Percentiles rank a stretch among this genome's conserved stretches.
phyloP scores from a whole-genome alignment of 2,888 invertebrate genomes.

The Synergus gifuensis region DNA sequence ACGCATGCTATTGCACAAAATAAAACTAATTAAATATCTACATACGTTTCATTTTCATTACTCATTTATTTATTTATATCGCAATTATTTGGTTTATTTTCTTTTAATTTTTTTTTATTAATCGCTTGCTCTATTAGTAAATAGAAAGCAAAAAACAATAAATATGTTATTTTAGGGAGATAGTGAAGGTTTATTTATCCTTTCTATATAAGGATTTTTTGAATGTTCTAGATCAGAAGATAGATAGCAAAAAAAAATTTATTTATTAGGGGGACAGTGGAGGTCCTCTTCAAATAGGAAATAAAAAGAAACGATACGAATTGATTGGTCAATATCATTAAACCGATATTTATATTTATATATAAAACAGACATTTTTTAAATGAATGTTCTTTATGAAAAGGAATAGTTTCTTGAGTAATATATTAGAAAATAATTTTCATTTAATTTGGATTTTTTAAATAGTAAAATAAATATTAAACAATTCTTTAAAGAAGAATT shows the following conservation, averaged over 20 bases:
- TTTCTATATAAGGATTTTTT: too few species aligned
- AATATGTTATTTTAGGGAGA: too few species aligned
- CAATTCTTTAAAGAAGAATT: neutral
- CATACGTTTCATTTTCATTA: neutral
- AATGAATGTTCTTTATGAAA: neutral
- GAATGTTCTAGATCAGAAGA: too few species aligned
- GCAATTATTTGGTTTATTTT: neutral
- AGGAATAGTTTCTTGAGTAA: slow-evolving; percentile 57
- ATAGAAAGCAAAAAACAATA: too few species aligned
- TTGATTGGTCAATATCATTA: slow-evolving; percentile 53
- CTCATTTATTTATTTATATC: neutral
- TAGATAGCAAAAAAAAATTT: too few species aligned
- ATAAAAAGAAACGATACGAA: slow-evolving; percentile 52
- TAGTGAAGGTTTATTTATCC: too few species aligned
- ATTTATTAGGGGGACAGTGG: slow-evolving; percentile 60
- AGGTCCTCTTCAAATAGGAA: slow-evolving; percentile 58
- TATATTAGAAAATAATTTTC: too few species aligned
- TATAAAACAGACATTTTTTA: neutral
- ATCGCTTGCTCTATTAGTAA: too few species aligned
- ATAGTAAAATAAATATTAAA: neutral
- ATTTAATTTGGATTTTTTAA: neutral
- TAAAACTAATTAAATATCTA: slow-evolving; percentile 49
- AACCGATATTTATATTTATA: too few species aligned
- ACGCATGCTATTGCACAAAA: slow-evolving; percentile 80
- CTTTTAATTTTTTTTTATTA: neutral